Base-by-base conservation (phyloP, 1,140 invertebrate genomes). In the Sinonovacula constricta region DNA sequence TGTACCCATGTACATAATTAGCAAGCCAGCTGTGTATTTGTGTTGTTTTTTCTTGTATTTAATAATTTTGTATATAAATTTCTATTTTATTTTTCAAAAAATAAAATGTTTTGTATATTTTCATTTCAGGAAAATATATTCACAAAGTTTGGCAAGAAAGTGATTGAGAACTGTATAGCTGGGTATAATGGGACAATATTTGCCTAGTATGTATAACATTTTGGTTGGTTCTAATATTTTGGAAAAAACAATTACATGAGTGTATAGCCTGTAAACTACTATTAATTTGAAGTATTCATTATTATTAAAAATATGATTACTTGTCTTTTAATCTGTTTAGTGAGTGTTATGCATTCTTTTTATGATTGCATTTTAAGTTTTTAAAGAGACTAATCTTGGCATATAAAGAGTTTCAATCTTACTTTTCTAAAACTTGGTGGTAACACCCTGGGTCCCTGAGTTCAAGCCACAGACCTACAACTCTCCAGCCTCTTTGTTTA, bases 101-200 rank as follows among this genome's bases (percentile, higher is more conserved):
- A 3, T 60, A 1, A 2, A n/a, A 59, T 14, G 15, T n/a, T 4
- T 1, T 39, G 28, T 31, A 24, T 30, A 71, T 67, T 49, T 65
- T 22, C 59, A 12, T 86, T 90, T 36, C 82, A 92, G 91, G 88
- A 88, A 67, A 75, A 82, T 4, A 85, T 92, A 1, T 92, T 92
- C 80, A 70, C 79, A 14, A 70, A 68, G 10, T 86, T 90, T 33
- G 90, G 87, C 0, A 89, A 88, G 77, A 81, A 86, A 30, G 85
- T 91, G 10, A 89, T 92, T 62, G 90, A 91, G 60, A 88, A 89
- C 71, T 88, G 90, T 81, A 79, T 91, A 0, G 78, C 79, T 24
- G 91, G 91, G 0, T 92, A 91, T 78, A 92, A 92, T 87, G 91
- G 91, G 28, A 92, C 91, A 7, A 90, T 92, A 63, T 92, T 92